Evolutionary conservation across 1,140 invertebrate genomes (phyloP).

Genomic region (Acromyrmex heyeri): DNA sequence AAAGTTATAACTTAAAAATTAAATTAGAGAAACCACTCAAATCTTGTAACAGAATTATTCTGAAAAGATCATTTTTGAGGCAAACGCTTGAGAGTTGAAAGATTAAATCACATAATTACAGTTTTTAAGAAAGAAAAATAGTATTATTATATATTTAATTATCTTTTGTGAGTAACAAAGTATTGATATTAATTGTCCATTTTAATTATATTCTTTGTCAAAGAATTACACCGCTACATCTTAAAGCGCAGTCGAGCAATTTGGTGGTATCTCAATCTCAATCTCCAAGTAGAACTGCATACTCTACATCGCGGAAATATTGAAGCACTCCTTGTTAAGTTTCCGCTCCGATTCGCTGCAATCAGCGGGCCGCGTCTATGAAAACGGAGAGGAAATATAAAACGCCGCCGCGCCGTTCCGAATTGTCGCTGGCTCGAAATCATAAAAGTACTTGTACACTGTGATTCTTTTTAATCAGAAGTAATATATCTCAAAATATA

Average conservation of each 20-base stretch:
- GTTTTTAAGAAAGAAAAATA: neutral
- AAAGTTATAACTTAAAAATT: too few species aligned
- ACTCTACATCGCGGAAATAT: conserved; percentile 44
- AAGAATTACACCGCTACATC: neutral
- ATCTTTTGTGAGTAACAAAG: neutral
- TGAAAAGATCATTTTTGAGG: too few species aligned
- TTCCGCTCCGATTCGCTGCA: conserved; percentile 65
- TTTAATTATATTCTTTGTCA: conserved; percentile 1
- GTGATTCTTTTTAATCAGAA: conserved; percentile 26
- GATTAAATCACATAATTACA: neutral
- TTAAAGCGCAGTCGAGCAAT: conserved; percentile 16
- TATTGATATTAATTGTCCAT: conserved; percentile 21
- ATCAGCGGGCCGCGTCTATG: conserved; percentile 51
- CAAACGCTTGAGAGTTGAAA: too few species aligned
- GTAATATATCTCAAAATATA: conserved; percentile 26
- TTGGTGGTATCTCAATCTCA: neutral
- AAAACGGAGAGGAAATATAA: conserved; percentile 41
- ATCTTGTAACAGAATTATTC: too few species aligned
- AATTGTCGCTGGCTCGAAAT: conserved; percentile 31
- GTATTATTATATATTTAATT: conserved; percentile 5
- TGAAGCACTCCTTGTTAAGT: conserved; percentile 63
- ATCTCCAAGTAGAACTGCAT: conserved; percentile 25
- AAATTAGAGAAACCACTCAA: too few species aligned
- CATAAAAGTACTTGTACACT: conserved; percentile 48
- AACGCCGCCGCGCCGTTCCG: neutral